Conservation (phyloP, 2,113 vertebrate species). For the Pomatorhinus ruficollis region DNA sequence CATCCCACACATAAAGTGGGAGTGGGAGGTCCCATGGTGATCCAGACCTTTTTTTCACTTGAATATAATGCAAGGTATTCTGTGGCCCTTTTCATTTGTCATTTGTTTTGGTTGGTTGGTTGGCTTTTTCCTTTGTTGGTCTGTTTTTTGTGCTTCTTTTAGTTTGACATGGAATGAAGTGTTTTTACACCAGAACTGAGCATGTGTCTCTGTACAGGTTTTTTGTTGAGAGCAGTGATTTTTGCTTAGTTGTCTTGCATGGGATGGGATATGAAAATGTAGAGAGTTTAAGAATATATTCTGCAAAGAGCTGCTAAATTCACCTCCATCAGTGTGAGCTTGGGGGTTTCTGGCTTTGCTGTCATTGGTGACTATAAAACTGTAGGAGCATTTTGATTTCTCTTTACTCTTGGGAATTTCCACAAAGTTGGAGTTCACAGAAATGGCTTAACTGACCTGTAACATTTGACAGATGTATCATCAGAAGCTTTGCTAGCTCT, state of each 20-base stretch:
- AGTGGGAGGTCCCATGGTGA: background rate
- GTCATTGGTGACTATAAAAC: background rate
- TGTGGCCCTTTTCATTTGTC: background rate
- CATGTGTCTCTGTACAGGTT: background rate
- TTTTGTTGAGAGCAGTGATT: background rate
- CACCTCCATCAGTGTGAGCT: background rate
- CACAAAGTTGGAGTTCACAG: background rate
- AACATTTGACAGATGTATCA: background rate
- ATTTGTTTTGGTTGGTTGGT: background rate
- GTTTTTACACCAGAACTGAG: background rate
- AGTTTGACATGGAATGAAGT: background rate
- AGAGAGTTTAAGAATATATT: background rate
- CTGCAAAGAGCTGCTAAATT: background rate
- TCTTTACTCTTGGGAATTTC: background rate
- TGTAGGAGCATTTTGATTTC: background rate
- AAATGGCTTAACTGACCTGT: background rate
- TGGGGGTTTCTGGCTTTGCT: background rate
- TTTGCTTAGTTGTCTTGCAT: background rate
- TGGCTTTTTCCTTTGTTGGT: background rate
- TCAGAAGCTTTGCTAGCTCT: background rate
- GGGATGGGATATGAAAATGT: background rate
- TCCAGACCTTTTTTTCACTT: background rate
- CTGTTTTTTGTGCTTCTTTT: fast-evolving
- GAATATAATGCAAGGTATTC: background rate
- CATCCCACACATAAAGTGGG: background rate